Base-by-base conservation (phyloP, 2,888 invertebrate genomes). In the Psylliodes chrysocephalus region DNA sequence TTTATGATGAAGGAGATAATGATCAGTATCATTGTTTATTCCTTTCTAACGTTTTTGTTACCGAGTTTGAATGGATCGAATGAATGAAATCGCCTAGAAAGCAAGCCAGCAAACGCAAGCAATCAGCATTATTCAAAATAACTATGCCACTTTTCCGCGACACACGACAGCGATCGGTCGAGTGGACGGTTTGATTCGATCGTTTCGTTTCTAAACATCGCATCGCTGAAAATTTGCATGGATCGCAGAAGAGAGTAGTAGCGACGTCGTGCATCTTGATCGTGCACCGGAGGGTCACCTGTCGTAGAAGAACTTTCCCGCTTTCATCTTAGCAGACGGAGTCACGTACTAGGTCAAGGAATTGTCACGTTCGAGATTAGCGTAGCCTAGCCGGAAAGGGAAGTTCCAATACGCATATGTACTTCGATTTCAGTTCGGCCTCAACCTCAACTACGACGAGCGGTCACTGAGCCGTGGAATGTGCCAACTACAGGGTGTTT, bases 291-390 rank as follows among this genome's bases (percentile, higher is more conserved):
- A 49, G 56, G 68, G 68, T 68, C 65, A 66, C 61, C 68, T 65
- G 61, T 47, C 57, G 52, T 69, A n/a, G n/a, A n/a, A 70, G 67
- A 69, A 70, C 71, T 68, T 61, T 69, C 67, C 57, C 42, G 64
- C 62, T 67, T 67, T 64, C 68, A 56, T 64, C 63, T 55, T 53
- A 55, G 54, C 53, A 69, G 66, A 69, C 68, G 61, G 44, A 69
- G 71, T 73, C 74, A 74, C 74, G 74, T 72, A 71, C 67, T 72
- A 75, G 74, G 75, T 67, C 75, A 74, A 59, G 60, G 60, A 46
- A 59, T 56, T 49, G 56, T 64, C 67, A 69, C 64, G 69, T 62
- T 56, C 65, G 65, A 68, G 66, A 67, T 60, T 47, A 47, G 47
- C 47, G 47, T 61, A 64, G 68, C 53, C 56, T 61, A 61, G 66